phyloP scores from a whole-genome alignment of 2,888 invertebrate species.

The Noctua janthe region DNA sequence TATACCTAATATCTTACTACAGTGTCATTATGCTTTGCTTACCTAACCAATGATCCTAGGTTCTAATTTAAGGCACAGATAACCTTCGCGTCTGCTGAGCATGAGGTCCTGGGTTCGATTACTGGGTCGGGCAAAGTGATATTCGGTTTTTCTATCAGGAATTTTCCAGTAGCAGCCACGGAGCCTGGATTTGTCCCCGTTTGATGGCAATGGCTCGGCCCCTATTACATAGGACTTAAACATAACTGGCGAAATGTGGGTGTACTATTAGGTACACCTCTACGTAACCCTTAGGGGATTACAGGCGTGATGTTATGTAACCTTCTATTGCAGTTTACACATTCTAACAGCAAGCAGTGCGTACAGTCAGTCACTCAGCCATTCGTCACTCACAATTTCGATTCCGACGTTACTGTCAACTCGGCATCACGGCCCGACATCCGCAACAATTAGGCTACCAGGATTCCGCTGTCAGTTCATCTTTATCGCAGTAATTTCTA shows the following conservation, averaged over 20 bases:
- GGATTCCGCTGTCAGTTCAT: constrained; percentile 51
- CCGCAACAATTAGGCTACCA: constrained; percentile 56
- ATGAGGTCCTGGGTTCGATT: too few relatives aligned
- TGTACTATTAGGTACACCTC: too few relatives aligned
- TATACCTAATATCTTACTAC: background rate
- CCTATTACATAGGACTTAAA: too few relatives aligned
- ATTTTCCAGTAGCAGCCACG: too few relatives aligned
- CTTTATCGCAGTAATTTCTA: constrained; percentile 50
- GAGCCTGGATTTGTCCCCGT: too few relatives aligned
- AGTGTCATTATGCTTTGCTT: background rate
- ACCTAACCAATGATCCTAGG: background rate
- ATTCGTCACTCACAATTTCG: constrained; percentile 21
- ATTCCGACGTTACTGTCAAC: constrained; percentile 8
- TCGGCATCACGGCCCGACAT: constrained; percentile 21
- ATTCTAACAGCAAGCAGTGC: background rate
- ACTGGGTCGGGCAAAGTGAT: too few relatives aligned
- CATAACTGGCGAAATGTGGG: too few relatives aligned
- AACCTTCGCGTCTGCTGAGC: background rate
- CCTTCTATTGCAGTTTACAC: background rate
- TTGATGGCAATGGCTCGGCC: too few relatives aligned
- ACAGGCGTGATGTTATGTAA: background rate
- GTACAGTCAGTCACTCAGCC: background rate
- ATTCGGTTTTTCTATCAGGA: too few relatives aligned
- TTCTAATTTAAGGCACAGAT: background rate
- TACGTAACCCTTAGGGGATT: too few relatives aligned